phyloP scores from a whole-genome alignment of 2,113 vertebrate genomes.

The Poicephalus meyeri region DNA sequence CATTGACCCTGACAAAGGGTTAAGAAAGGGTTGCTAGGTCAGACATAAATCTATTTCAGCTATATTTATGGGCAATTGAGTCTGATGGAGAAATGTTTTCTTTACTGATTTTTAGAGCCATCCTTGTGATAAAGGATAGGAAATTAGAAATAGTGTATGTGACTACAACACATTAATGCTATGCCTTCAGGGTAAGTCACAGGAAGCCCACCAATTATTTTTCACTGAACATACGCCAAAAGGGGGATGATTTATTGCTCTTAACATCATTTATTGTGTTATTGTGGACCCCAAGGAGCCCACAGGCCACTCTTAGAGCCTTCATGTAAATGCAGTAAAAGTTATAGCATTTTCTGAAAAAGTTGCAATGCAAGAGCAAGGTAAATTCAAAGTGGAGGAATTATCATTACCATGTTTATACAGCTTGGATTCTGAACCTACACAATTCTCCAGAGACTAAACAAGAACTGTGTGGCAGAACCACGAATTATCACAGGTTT shows the following conservation, averaged over 20 bases:
- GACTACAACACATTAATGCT: background rate
- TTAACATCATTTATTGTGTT: background rate
- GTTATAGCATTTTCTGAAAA: background rate
- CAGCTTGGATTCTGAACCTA: background rate
- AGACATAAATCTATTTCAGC: background rate
- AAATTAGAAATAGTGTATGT: background rate
- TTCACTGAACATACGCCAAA: background rate
- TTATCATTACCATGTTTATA: background rate
- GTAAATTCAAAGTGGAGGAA: background rate
- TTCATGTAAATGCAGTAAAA: background rate
- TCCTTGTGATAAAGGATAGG: background rate
- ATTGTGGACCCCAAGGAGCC: background rate
- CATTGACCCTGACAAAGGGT: accelerated
- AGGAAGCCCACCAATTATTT: background rate
- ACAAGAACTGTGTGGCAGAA: background rate
- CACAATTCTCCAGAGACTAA: background rate
- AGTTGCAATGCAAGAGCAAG: background rate
- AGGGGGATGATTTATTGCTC: background rate
- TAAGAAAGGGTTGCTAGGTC: background rate
- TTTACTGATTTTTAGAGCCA: background rate
- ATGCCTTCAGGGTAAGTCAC: background rate
- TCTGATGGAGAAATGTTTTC: background rate
- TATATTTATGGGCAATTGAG: background rate
- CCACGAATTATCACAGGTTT: background rate
- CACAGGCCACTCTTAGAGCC: background rate